Conservation (phyloP, 2,113 vertebrate genomes). For the Hystrix cristata region DNA sequence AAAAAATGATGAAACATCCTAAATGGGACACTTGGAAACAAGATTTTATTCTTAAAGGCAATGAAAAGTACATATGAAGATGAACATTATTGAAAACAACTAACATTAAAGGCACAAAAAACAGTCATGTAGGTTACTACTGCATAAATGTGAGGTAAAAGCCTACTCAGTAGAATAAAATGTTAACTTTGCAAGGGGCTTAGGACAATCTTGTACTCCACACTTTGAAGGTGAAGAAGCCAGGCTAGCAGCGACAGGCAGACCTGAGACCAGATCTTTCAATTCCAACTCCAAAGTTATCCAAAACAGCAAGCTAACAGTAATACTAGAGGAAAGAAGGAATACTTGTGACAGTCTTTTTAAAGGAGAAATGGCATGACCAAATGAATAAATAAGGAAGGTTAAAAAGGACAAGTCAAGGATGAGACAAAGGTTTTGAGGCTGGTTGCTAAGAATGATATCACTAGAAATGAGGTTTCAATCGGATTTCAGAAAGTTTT, state of each 20-base stretch:
- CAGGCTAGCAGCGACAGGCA: not conserved
- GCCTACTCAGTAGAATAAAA: not conserved
- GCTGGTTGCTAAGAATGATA: not conserved
- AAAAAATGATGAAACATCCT: not conserved
- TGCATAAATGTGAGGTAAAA: not conserved
- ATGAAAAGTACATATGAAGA: not conserved
- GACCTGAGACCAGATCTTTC: not conserved
- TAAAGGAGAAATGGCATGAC: not conserved
- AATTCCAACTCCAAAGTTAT: not conserved
- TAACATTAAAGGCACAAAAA: constrained; percentile 8
- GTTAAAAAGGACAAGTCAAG: not conserved
- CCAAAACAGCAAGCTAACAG: not conserved
- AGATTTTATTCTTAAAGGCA: constrained; percentile 25
- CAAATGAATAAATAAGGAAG: constrained; percentile 29
- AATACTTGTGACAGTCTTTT: not conserved
- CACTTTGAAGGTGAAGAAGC: not conserved
- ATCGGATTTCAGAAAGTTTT: not conserved
- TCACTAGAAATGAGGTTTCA: not conserved
- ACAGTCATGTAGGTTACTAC: not conserved
- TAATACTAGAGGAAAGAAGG: not conserved
- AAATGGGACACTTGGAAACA: not conserved
- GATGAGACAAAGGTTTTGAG: not conserved
- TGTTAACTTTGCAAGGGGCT: not conserved
- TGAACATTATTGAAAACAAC: constrained; percentile 4
- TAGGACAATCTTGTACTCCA: not conserved